Evolutionary conservation across 2,113 vertebrate genomes (phyloP), one percentile per base, ranked within the genome.

Genomic region (Ophthalmolycus amberensis): DNA sequence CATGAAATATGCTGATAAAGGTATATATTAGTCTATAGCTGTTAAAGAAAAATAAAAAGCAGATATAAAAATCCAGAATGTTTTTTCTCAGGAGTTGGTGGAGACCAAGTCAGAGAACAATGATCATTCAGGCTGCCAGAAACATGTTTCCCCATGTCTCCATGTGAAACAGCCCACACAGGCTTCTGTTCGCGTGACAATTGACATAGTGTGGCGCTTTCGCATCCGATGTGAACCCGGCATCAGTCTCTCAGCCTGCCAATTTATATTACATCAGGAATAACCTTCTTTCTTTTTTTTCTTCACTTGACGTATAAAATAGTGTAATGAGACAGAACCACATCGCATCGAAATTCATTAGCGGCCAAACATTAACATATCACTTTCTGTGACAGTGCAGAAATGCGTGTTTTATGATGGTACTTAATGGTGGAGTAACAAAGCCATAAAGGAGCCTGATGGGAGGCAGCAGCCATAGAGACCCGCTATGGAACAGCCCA

Each of bases 291-390:
- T 34, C 5, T 34, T 34, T 34, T 34, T 34, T 96, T 96, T 95
- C 75, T 94, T 90, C 72, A 71, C 70, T 83, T 72, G 94, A 95
- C 91, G 80, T 95, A 95, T 95, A 95, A 95, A 96, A 95, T 91
- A 87, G 94, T 91, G 92, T 92, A 95, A 95, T 94, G 94, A 92
- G 93, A 94, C 91, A 34, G 87, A 87, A 90, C 93, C 89, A 54
- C 60, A 66, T 79, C 6, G 42, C 83, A 94, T 95, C 95, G 94
- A 94, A 95, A 96, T 96, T 96, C 95, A 97, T 97, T 95, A 96
- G 95, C 85, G 63, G 71, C 64, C 87, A 9, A 16, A 54, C 94
- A 90, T 95, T 94, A 95, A 92, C 95, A 83, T 79, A 70, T 86
- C 90, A 87, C 84, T 85, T 75, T 84, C 77, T 16, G 83, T 87